Evolutionary conservation across 2,888 invertebrate genomes (phyloP).

Genomic region (Lasioglossum malachurum): DNA sequence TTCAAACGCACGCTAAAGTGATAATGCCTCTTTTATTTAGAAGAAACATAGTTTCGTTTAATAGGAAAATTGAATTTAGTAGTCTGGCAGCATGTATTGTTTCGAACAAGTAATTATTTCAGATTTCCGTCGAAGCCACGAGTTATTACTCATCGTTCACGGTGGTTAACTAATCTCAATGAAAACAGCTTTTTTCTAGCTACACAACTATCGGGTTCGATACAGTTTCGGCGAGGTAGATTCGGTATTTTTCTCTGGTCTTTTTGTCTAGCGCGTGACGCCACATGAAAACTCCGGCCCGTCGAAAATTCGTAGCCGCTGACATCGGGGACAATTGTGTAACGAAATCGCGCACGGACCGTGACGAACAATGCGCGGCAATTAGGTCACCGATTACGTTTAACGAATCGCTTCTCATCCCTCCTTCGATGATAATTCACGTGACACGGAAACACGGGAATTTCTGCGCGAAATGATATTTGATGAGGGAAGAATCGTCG

Average conservation of each 20-base stretch:
- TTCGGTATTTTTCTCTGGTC: conserved; percentile 19
- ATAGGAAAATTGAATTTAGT: not conserved
- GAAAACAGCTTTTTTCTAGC: conserved; percentile 14
- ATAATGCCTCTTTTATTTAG: not conserved
- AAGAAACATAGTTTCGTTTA: not conserved
- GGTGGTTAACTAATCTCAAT: not conserved
- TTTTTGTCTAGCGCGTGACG: conserved; percentile 16
- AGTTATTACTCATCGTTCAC: not conserved
- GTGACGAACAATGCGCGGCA: conserved; percentile 70
- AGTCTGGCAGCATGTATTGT: not conserved
- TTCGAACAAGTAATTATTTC: not conserved
- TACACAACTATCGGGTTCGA: conserved; percentile 13
- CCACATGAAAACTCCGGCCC: conserved; percentile 21
- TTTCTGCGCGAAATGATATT: conserved; percentile 7
- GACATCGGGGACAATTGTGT: conserved; percentile 29
- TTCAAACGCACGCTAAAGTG: not conserved
- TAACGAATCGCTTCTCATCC: conserved; percentile 37
- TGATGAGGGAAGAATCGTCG: not conserved
- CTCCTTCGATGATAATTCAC: conserved; percentile 26
- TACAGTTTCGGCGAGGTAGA: not conserved
- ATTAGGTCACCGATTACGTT: conserved; percentile 74
- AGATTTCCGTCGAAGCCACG: not conserved
- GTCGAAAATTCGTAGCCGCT: conserved; percentile 37
- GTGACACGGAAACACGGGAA: conserved; percentile 5
- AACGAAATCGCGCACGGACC: conserved; percentile 31